Conservation (phyloP, 2,888 invertebrate genomes). For the Rhyacophila evoluta region DNA sequence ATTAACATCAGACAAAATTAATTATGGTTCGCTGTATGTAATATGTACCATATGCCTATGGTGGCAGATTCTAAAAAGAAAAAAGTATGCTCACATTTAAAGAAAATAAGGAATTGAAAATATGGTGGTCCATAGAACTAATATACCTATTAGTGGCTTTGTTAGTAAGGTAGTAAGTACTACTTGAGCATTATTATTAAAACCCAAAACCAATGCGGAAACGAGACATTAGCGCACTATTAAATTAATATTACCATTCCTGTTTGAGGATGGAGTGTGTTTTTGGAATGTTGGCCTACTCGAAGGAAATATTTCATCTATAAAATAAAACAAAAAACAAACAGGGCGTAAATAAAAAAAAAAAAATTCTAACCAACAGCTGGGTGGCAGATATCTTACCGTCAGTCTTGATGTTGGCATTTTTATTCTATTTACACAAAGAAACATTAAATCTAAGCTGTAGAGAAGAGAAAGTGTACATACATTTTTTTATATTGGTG, state of each 20-base stretch:
- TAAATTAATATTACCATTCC: slow-evolving; percentile 66
- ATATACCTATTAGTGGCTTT: not conserved
- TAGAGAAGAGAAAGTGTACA: too few species aligned
- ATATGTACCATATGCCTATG: too few species aligned
- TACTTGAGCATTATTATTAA: slow-evolving; percentile 15
- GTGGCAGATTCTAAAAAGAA: not conserved
- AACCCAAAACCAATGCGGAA: slow-evolving; percentile 34
- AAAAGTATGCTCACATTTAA: not conserved
- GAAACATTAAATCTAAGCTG: too few species aligned
- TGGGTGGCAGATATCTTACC: too few species aligned
- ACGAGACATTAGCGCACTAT: slow-evolving; percentile 31
- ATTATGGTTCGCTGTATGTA: too few species aligned
- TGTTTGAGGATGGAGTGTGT: slow-evolving; percentile 66
- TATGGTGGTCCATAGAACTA: not conserved
- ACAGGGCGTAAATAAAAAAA: not conserved
- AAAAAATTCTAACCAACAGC: not conserved
- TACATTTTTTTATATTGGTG: too few species aligned
- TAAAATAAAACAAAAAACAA: slow-evolving; percentile 56
- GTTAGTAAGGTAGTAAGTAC: slow-evolving; percentile 6
- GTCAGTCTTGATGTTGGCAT: too few species aligned
- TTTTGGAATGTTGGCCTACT: slow-evolving; percentile 67
- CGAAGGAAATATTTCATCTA: slow-evolving; percentile 69
- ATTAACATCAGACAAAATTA: too few species aligned
- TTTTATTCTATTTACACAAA: too few species aligned
- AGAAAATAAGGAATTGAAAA: too few species aligned